phyloP scores from a whole-genome alignment of 2,888 invertebrate species.

The Erebia epiphron region DNA sequence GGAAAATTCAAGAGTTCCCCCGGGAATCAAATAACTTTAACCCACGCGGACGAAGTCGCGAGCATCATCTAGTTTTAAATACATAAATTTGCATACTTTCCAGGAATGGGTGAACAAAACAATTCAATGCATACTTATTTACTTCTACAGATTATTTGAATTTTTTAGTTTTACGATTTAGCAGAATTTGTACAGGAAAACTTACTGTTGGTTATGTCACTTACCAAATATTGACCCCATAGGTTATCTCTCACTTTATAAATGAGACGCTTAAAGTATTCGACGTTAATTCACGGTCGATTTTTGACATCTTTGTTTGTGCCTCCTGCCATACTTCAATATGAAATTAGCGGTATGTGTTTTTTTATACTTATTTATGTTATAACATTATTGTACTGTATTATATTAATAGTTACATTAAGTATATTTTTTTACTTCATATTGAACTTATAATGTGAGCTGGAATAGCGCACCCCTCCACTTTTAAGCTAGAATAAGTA shows the following conservation, averaged over 20 bases:
- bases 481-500: too few species aligned
- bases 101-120: not conserved
- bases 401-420: not conserved
- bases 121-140: not conserved
- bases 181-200: constrained; percentile 17
- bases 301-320: constrained; percentile 11
- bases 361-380: not conserved
- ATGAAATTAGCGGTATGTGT: constrained; percentile 17
- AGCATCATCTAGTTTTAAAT: not conserved
- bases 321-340: not conserved
- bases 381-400: not conserved
- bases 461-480: too few species aligned
- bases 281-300: constrained; percentile 11
- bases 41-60: too few species aligned
- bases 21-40: too few species aligned
- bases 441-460: too few species aligned
- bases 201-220: constrained; percentile 20
- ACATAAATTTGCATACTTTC: not conserved
- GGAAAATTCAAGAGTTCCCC: too few species aligned
- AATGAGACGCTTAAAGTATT: constrained; percentile 19
- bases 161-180: not conserved
- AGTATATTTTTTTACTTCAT: too few species aligned
- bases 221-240: constrained; percentile 50
- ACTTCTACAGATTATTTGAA: constrained; percentile 3
- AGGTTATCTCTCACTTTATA: constrained; percentile 39